Conservation (phyloP, 2,797 vertebrate genomes). For the Tenualosa ilisha region DNA sequence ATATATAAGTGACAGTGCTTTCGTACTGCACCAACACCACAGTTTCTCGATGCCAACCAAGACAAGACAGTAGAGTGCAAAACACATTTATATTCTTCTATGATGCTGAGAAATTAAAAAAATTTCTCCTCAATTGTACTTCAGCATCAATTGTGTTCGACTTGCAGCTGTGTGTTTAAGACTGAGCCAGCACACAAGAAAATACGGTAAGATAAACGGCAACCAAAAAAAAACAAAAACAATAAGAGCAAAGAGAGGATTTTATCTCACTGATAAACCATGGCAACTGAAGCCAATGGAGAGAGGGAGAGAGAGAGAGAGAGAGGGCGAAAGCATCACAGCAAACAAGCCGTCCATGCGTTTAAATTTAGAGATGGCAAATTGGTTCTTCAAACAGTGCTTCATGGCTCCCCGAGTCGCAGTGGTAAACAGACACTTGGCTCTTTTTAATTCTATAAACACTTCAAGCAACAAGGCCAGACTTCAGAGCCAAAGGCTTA, state of each 20-base stretch:
- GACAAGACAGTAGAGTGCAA: neutral
- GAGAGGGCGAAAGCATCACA: conserved; percentile 34
- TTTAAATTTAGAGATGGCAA: conserved; percentile 44
- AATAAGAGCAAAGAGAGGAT: conserved; percentile 42
- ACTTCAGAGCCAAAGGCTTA: conserved; percentile 40
- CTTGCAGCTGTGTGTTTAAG: neutral
- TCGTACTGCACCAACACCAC: neutral
- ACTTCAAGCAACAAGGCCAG: conserved; percentile 34
- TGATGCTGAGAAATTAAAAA: neutral
- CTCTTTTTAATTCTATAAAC: conserved; percentile 46
- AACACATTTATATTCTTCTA: neutral
- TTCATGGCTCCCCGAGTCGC: conserved; percentile 29
- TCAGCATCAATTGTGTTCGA: neutral
- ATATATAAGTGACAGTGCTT: neutral
- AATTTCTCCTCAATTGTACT: neutral
- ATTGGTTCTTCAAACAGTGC: conserved; percentile 47
- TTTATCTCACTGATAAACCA: conserved; percentile 52
- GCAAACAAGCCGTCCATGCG: conserved; percentile 34
- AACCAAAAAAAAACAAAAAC: conserved; percentile 22
- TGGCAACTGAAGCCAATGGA: conserved; percentile 31
- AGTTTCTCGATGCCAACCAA: neutral
- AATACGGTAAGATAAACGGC: neutral
- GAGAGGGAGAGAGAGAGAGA: conserved; percentile 34
- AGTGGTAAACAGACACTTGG: conserved; percentile 42
- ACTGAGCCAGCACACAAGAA: conserved; percentile 6